These are phyloP conservation scores for Drosophila virilis DNA, from an alignment of 1,140 invertebrate species.

Conservation along the genomic window DNA sequence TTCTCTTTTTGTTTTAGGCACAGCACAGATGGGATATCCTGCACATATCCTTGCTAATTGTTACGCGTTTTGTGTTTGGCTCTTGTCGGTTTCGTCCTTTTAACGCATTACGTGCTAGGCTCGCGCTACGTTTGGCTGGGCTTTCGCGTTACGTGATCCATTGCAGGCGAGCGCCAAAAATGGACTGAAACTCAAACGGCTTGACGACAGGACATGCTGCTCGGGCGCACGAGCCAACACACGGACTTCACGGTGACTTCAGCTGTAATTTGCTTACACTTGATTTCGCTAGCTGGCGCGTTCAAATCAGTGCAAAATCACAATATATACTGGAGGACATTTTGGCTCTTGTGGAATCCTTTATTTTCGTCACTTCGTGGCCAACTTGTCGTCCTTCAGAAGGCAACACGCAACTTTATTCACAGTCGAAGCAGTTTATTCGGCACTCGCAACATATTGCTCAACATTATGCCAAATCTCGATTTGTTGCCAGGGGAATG, in stretches of 20 bases:
- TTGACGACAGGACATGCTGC: conserved; percentile 41
- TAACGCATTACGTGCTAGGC: conserved; percentile 19
- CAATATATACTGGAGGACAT: conserved; percentile 75
- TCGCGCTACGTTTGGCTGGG: conserved; percentile 30
- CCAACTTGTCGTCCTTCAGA: conserved; percentile 7
- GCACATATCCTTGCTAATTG: too few relatives aligned
- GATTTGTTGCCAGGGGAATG: conserved; percentile 42
- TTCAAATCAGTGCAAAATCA: conserved; percentile 76
- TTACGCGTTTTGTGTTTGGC: neutral
- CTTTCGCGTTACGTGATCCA: conserved; percentile 52
- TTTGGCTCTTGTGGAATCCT: conserved; percentile 71
- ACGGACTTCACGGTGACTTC: conserved; percentile 11
- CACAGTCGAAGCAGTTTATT: neutral
- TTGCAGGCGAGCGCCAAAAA: conserved; percentile 56
- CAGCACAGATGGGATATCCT: too few relatives aligned
- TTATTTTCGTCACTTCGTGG: conserved; percentile 48
- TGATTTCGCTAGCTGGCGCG: conserved; percentile 43
- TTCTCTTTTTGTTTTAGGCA: neutral
- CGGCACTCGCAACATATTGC: conserved; percentile 11
- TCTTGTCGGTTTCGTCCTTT: neutral
- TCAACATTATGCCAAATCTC: neutral
- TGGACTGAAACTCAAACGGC: conserved; percentile 56
- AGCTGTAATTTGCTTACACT: conserved; percentile 4
- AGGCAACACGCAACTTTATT: neutral
- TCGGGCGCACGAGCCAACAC: conserved; percentile 16